Percentiles rank a stretch among this genome's conserved stretches.
Evolutionary conservation across 2,113 vertebrate species (phyloP).

Genomic region (Heterocephalus glaber): DNA sequence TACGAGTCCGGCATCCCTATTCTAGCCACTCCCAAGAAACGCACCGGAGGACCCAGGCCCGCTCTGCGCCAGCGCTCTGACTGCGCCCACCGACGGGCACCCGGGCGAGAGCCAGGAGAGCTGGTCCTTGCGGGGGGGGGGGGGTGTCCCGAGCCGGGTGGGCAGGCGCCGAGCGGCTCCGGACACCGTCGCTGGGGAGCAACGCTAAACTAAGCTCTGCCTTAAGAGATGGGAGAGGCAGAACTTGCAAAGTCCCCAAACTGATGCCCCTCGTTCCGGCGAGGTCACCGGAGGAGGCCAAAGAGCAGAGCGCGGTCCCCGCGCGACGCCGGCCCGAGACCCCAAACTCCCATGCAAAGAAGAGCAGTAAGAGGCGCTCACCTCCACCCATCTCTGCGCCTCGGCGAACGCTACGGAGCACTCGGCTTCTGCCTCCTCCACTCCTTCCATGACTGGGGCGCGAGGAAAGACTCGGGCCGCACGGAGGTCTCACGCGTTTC

Average conservation of each 20-base stretch:
- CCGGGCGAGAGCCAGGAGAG: background rate
- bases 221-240: rapidly evolving
- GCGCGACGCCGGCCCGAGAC: background rate
- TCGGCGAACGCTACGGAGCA: conserved; percentile 88
- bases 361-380: conserved; percentile 80
- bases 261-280: background rate
- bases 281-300: background rate
- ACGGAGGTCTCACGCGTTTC: background rate
- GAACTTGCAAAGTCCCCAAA: background rate
- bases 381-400: conserved; percentile 94
- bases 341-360: background rate
- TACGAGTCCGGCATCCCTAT: background rate
- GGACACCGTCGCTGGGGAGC: background rate
- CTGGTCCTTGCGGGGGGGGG: background rate
- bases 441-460: conserved; percentile 86
- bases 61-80: background rate
- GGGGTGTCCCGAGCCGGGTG: rapidly evolving
- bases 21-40: background rate
- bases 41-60: background rate
- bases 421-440: conserved; percentile 86
- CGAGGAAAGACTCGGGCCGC: background rate
- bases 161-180: background rate
- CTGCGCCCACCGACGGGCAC: background rate
- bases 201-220: too few relatives aligned
- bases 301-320: background rate